A percentile compares a stretch with the other conserved stretches of the same genome.
phyloP scores from a whole-genome alignment of 2,113 vertebrate species.

The Poeciliopsis prolifica region DNA sequence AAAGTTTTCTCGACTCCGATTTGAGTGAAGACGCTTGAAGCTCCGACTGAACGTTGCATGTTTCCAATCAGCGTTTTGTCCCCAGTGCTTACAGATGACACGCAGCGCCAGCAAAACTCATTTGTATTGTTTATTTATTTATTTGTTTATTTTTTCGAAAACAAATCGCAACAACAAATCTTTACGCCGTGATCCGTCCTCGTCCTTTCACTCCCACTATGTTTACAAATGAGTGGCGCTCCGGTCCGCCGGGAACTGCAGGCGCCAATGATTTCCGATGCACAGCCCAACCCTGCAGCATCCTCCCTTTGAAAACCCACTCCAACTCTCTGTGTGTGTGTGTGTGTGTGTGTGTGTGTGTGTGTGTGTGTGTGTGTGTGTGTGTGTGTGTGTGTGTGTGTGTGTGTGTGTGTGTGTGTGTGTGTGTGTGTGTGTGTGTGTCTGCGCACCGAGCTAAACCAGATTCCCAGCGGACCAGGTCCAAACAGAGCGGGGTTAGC shows the following conservation, averaged over 20 bases:
- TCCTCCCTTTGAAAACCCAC: conserved; percentile 69
- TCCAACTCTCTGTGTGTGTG: too few relatives aligned
- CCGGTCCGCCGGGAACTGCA: conserved; percentile 53
- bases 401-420: conserved; percentile 54
- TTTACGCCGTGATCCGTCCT: conserved; percentile 35
- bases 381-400: too few relatives aligned
- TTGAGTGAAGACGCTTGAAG: background rate
- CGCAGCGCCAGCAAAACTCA: conserved; percentile 17
- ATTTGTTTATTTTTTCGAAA: background rate
- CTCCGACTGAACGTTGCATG: background rate
- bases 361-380: too few relatives aligned
- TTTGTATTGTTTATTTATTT: conserved; percentile 20
- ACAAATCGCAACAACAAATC: conserved; percentile 36
- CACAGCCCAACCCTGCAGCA: conserved; percentile 59
- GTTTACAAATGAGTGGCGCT: conserved; percentile 61
- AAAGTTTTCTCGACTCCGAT: background rate
- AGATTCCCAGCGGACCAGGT: conserved; percentile 57
- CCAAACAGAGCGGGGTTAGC: conserved; percentile 49
- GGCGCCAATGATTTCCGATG: conserved; percentile 71
- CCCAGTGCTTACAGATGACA: conserved; percentile 13
- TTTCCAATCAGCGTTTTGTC: conserved; percentile 12
- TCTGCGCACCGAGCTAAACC: conserved; percentile 62
- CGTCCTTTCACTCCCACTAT: conserved; percentile 43
- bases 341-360: too few relatives aligned
- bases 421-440: conserved; percentile 55